A percentile compares a stretch with the other conserved stretches of the same genome.
Conservation (phyloP, 2,888 invertebrate species). For the Capitulum mitella region DNA sequence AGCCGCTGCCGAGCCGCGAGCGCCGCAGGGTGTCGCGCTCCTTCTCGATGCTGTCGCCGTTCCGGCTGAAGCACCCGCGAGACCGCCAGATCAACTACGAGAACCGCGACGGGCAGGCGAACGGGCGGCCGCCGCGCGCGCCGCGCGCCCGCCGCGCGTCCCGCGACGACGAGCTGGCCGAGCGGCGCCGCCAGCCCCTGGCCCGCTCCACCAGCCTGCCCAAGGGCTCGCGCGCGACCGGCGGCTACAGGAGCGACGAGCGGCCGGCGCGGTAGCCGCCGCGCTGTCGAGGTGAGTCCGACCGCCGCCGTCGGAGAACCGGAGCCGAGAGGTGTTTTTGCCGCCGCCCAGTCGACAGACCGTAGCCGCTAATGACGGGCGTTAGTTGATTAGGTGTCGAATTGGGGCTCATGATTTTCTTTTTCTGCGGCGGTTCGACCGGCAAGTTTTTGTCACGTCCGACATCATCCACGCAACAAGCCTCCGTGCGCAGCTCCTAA, state of each 20-base stretch:
- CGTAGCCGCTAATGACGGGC: too few relatives aligned
- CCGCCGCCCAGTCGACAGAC: too few relatives aligned
- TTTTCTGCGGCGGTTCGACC: too few relatives aligned
- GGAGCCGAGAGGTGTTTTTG: too few relatives aligned
- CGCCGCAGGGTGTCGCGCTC: constrained; percentile 32
- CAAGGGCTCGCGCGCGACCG: constrained; percentile 36
- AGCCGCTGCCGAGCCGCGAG: constrained; percentile 28
- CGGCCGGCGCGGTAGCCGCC: background rate
- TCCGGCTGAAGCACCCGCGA: constrained; percentile 31
- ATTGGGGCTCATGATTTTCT: too few relatives aligned
- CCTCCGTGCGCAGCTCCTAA: too few relatives aligned
- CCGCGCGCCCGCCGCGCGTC: background rate
- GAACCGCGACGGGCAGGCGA: constrained; percentile 26
- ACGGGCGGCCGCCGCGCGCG: constrained; percentile 28
- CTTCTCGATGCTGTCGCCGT: constrained; percentile 34
- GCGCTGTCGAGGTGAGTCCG: too few relatives aligned
- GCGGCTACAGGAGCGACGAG: constrained; percentile 23
- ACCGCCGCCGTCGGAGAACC: too few relatives aligned
- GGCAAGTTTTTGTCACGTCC: too few relatives aligned
- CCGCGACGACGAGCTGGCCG: constrained; percentile 34
- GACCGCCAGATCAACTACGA: constrained; percentile 31
- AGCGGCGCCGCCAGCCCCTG: constrained; percentile 29
- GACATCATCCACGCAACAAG: too few relatives aligned
- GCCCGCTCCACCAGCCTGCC: constrained; percentile 36
- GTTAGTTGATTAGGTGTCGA: too few relatives aligned